Evolutionary conservation across 1,140 invertebrate species (phyloP).

Genomic region (Leptopilina boulardi): DNA sequence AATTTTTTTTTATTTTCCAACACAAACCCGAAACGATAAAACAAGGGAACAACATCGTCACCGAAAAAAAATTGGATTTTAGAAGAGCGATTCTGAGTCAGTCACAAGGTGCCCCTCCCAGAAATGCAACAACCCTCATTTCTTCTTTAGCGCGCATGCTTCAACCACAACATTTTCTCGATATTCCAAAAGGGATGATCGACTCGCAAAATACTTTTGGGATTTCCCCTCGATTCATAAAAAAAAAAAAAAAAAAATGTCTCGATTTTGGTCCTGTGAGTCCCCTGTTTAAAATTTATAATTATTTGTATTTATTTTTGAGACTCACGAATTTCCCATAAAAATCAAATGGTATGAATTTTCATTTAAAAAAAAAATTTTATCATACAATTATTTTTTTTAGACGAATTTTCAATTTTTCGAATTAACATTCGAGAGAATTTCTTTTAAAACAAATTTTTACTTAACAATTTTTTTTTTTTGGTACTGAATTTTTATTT

Average conservation of each 20-base stretch:
- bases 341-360: too few relatives aligned
- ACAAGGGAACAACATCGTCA: slow-evolving; percentile 12
- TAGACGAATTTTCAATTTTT: too few relatives aligned
- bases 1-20: background rate
- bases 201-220: background rate
- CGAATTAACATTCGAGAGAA: too few relatives aligned
- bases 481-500: too few relatives aligned
- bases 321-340: too few relatives aligned
- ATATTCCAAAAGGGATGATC: slow-evolving; percentile 21
- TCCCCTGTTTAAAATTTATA: background rate
- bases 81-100: slow-evolving; percentile 60
- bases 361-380: too few relatives aligned
- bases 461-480: too few relatives aligned
- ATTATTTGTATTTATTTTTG: too few relatives aligned
- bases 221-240: background rate
- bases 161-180: slow-evolving; percentile 24
- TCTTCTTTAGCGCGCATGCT: slow-evolving; percentile 60
- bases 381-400: too few relatives aligned
- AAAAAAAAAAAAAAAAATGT: too few relatives aligned
- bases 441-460: too few relatives aligned
- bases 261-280: background rate
- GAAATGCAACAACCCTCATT: slow-evolving; percentile 59
- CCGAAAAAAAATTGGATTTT: slow-evolving; percentile 3
- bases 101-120: slow-evolving; percentile 60
- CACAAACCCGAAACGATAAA: background rate